Evolutionary conservation across 1,140 invertebrate genomes (phyloP).

Genomic region (Sarcophaga peregrina): DNA sequence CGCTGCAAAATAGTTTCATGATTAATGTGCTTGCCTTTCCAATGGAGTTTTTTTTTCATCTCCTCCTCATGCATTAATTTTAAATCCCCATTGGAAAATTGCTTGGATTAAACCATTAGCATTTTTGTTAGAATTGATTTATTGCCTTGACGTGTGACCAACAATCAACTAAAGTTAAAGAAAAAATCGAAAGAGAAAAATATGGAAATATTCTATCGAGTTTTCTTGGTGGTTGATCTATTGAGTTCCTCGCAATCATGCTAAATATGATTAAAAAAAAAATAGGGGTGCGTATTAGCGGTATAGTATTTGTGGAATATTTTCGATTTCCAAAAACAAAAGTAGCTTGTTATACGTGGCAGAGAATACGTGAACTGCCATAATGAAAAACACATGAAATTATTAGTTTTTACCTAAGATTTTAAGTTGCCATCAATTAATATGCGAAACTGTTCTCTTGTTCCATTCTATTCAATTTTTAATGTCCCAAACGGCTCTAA

Average conservation of each 20-base stretch:
- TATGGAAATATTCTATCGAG: background rate
- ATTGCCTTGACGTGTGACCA: background rate
- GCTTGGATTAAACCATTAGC: background rate
- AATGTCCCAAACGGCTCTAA: no score
- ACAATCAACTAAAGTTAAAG: background rate
- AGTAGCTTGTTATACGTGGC: no score
- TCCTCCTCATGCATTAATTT: background rate
- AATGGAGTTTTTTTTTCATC: background rate
- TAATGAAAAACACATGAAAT: no score
- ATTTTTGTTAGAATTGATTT: conserved; percentile 7
- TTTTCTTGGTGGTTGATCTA: background rate
- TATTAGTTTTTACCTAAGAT: no score
- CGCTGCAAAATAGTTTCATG: background rate
- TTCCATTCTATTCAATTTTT: no score
- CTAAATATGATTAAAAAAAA: background rate
- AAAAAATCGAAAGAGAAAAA: no score
- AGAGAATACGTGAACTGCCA: no score
- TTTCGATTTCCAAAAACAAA: no score
- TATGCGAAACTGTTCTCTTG: no score
- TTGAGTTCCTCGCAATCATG: background rate
- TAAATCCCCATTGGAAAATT: conserved; percentile 16
- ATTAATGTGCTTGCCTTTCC: background rate
- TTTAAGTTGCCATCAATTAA: no score
- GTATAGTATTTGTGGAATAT: no score
- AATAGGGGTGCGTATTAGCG: background rate